These are phyloP conservation scores for Podilymbus podiceps DNA, from an alignment of 2,113 vertebrate species.

Conservation along the genomic window DNA sequence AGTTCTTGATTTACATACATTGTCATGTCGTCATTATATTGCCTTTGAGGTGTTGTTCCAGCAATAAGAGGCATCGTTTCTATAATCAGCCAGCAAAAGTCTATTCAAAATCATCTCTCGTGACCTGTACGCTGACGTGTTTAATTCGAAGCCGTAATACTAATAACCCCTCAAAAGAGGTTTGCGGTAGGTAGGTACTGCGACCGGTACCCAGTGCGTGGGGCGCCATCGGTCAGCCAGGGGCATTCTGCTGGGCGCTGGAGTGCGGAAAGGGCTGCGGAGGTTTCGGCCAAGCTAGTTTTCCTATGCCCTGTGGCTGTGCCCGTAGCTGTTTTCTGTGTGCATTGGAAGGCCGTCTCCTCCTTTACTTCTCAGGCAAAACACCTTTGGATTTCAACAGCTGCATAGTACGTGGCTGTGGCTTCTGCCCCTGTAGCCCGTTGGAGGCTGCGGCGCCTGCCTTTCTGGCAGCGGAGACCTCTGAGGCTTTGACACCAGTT, in stretches of 20 bases:
- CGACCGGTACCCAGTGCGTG: not conserved
- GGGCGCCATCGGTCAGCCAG: not conserved
- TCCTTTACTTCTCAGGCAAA: not conserved
- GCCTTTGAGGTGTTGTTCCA: conserved; percentile 66
- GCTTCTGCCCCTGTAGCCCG: not conserved
- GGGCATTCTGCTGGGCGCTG: not conserved
- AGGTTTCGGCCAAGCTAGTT: not conserved
- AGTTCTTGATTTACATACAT: conserved; percentile 91
- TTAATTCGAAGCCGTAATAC: not conserved
- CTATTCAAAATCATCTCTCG: not conserved
- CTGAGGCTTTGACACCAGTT: conserved; percentile 26
- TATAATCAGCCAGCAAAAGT: conserved; percentile 23
- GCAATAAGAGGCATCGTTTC: conserved; percentile 53
- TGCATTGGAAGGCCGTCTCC: not conserved
- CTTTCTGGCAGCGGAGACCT: not conserved
- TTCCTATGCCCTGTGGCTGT: not conserved
- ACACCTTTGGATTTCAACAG: not conserved
- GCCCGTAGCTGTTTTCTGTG: not conserved
- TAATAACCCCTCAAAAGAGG: conserved; percentile 17
- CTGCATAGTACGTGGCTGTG: not conserved
- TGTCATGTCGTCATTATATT: conserved; percentile 79
- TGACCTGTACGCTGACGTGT: conserved; percentile 31
- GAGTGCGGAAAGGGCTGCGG: not conserved
- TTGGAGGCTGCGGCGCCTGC: not conserved
- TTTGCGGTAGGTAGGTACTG: not conserved